phyloP scores from a whole-genome alignment of 2,888 invertebrate genomes.

The Malthinus seriepunctatus region DNA sequence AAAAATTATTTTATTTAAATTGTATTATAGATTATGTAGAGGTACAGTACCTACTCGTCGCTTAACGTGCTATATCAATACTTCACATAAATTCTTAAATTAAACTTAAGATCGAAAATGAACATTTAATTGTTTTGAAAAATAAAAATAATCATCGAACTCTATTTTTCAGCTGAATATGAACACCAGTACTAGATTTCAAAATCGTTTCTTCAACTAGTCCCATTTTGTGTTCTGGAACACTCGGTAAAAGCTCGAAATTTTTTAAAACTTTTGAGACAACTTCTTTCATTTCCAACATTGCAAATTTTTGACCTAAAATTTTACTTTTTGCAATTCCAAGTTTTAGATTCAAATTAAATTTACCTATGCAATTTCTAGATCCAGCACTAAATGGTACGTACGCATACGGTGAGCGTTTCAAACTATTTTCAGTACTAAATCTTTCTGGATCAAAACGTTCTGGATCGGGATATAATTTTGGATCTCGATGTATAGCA shows the following conservation, averaged over 20 bases:
- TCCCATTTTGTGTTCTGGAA: constrained; percentile 49
- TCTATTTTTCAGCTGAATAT: constrained; percentile 41
- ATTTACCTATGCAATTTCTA: constrained; percentile 45
- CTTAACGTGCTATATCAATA: too few species aligned
- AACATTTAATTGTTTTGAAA: too few species aligned
- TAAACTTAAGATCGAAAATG: too few species aligned
- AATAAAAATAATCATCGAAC: neutral
- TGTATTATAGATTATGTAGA: too few species aligned
- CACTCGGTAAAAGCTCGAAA: neutral
- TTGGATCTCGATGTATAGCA: constrained; percentile 55
- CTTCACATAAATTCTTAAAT: too few species aligned
- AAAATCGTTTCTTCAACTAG: constrained; percentile 56
- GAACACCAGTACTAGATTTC: constrained; percentile 53
- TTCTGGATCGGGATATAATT: constrained; percentile 55
- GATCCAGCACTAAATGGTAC: constrained; percentile 48
- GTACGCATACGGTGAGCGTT: constrained; percentile 44
- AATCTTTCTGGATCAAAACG: constrained; percentile 54
- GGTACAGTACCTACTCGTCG: too few species aligned
- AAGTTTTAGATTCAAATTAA: neutral
- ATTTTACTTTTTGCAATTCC: neutral
- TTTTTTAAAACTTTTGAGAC: neutral
- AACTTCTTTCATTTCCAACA: constrained; percentile 57
- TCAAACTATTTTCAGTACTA: constrained; percentile 45
- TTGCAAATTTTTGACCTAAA: constrained; percentile 44
- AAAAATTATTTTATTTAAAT: too few species aligned